Percentiles rank a stretch among this genome's conserved stretches.
phyloP scores from a whole-genome alignment of 2,888 invertebrate species.

The Fragum fragum region DNA sequence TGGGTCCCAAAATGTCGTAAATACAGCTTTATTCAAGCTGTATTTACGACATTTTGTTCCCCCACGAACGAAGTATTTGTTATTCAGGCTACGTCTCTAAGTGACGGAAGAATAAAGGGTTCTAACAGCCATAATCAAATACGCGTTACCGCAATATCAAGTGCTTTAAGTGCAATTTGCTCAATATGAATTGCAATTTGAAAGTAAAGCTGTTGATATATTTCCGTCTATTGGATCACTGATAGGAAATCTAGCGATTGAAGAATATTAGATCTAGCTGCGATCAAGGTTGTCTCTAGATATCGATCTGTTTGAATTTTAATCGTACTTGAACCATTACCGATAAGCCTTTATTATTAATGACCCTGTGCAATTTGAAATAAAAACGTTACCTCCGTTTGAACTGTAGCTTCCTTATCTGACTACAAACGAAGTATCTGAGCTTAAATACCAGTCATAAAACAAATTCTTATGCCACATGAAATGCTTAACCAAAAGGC shows the following conservation, averaged over 20 bases:
- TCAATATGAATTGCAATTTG: background rate
- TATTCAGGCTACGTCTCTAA: too few relatives aligned
- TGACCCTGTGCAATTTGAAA: background rate
- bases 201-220: background rate
- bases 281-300: background rate
- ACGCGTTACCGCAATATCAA: background rate
- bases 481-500: too few relatives aligned
- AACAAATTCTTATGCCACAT: too few relatives aligned
- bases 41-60: too few relatives aligned
- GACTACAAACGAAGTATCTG: too few relatives aligned
- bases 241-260: background rate
- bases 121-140: background rate
- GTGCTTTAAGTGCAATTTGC: background rate
- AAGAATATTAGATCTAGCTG: background rate
- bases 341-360: background rate
- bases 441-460: too few relatives aligned
- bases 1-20: too few relatives aligned
- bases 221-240: background rate
- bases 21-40: too few relatives aligned
- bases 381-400: too few relatives aligned
- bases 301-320: background rate
- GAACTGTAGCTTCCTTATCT: too few relatives aligned
- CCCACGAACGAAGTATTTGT: too few relatives aligned
- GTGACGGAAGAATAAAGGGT: too few relatives aligned
- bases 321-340: background rate